Percentiles rank a stretch among this genome's conserved stretches.
These are phyloP conservation scores for Anolis carolinensis DNA, from an alignment of 2,113 vertebrate genomes.

Conservation along the genomic window DNA sequence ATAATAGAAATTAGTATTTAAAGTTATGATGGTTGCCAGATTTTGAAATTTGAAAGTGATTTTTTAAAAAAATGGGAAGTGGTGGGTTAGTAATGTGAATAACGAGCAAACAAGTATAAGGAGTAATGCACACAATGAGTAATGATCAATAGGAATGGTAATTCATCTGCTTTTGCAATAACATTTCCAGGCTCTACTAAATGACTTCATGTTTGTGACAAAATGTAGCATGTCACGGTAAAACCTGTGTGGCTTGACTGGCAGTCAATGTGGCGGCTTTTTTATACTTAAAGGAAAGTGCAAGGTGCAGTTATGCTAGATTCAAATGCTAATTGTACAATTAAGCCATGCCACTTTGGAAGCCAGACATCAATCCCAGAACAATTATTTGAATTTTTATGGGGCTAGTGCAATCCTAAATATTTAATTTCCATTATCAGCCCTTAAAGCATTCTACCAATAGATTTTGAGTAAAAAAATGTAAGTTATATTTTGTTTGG, in stretches of 20 bases:
- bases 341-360: constrained; percentile 3
- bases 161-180: no score
- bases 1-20: neutral
- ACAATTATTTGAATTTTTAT: neutral
- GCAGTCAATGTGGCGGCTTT: neutral
- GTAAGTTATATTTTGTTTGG: neutral
- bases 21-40: neutral
- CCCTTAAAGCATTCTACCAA: neutral
- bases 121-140: no score
- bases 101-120: no score
- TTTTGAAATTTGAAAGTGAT: neutral
- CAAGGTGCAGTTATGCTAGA: neutral
- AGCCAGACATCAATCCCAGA: neutral
- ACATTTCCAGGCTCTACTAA: neutral
- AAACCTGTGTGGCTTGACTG: neutral
- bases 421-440: neutral
- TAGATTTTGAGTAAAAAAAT: neutral
- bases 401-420: neutral
- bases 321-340: constrained; percentile 1
- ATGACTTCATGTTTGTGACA: neutral
- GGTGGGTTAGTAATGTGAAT: no score
- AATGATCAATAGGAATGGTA: no score
- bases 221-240: constrained; percentile 1
- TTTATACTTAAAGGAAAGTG: neutral
- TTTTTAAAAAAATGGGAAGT: neutral